Conservation (phyloP, 2,113 vertebrate genomes). For the Oryzias melastigma region DNA sequence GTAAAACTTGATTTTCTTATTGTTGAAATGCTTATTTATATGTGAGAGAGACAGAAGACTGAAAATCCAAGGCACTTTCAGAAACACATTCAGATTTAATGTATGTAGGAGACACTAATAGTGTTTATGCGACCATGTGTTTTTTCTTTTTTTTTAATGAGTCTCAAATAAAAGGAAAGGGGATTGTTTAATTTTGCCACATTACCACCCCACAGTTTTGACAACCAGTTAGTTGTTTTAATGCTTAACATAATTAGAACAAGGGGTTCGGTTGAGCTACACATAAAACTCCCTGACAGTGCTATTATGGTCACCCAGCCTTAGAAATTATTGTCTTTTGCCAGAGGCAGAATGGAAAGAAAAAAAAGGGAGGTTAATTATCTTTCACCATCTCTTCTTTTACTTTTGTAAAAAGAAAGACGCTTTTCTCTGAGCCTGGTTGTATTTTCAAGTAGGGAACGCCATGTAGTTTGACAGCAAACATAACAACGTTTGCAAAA, state of each 20-base stretch:
- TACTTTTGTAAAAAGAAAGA: conserved; percentile 36
- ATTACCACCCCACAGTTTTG: conserved; percentile 51
- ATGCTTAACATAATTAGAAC: conserved; percentile 64
- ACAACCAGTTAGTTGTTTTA: conserved; percentile 60
- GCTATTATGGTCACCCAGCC: conserved; percentile 53
- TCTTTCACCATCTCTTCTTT: conserved; percentile 44
- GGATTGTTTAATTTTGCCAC: conserved; percentile 62
- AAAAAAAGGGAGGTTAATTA: conserved; percentile 37
- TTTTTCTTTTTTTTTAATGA: conserved; percentile 20
- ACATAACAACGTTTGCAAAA: background rate
- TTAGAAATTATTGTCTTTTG: conserved; percentile 46
- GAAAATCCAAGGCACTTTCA: background rate
- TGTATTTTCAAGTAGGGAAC: conserved; percentile 4
- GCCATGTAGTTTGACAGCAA: background rate
- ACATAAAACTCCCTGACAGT: conserved; percentile 67
- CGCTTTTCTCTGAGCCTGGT: conserved; percentile 27
- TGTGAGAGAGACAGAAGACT: no score
- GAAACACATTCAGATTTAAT: conserved; percentile 76
- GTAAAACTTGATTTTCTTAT: no score
- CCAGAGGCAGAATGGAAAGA: conserved; percentile 25
- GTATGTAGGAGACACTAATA: conserved; percentile 70
- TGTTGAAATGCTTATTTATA: no score
- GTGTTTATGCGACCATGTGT: conserved; percentile 55
- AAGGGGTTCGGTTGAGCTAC: conserved; percentile 47
- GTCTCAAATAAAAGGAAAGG: conserved; percentile 49